Base-by-base conservation (phyloP, 2,888 invertebrate genomes). In the Lordiphosa fenestrarum region DNA sequence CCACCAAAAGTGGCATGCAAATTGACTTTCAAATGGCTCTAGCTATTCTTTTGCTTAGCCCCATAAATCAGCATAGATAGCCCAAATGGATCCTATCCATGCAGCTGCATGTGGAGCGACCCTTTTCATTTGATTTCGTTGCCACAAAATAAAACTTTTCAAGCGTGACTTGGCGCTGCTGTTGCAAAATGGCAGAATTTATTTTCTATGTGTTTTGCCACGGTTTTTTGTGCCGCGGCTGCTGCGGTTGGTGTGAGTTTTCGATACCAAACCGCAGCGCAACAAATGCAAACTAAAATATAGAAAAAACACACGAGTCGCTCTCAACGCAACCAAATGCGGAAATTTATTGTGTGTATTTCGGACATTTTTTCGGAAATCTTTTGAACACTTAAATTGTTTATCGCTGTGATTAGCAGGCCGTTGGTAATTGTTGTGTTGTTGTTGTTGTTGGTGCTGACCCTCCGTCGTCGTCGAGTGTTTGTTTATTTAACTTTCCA, bases 351-450 rank as follows among this genome's bases (percentile, higher is more conserved):
- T 72, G 78, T 67, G 70, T 64, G 66, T 44, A 33, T 44, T 44
- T 15, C 15, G 44, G 10, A 33, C 54, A 35, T 57, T 47, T 47
- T 71, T 81, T 77, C 73, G 82, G 78, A 81, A 81, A 81, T 82
- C 69, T 83, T 76, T 70, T 62, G 53, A 71, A 68, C 75, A 61
- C 73, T 73, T 63, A 84, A 81, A 78, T 82, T 78, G 78, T 82
- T 84, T 82, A 78, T 82, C 65, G 75, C 61, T 57, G 78, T 76
- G 84, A 84, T 82, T 84, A 82, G 80, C 78, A 66, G 71, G 68
- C 48, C 66, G 73, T 78, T 62, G 77, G 69, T 62, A 83, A 70
- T 59, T 71, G 51, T 65, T 59, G 13, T 7, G 69, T 59, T 71
- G 51, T 65, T 59, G 13, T 7, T 46, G 9, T 13, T 19, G 40